Evolutionary conservation across 2,888 invertebrate species (phyloP).

Genomic region (Salticus scenicus): DNA sequence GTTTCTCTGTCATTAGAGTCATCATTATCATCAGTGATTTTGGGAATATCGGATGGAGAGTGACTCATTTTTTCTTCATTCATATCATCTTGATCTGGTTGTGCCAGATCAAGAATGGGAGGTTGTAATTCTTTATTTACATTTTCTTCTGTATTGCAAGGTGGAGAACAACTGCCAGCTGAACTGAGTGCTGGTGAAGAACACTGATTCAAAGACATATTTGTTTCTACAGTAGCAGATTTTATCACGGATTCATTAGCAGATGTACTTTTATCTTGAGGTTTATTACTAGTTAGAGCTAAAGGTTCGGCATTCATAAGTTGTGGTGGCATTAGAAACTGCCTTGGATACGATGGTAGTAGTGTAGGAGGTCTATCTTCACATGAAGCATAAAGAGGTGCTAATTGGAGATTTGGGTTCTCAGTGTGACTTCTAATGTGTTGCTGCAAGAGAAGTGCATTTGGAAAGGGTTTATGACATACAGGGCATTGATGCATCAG

Average conservation of each 20-base stretch:
- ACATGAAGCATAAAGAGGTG: conserved; percentile 78
- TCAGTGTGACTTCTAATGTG: conserved; percentile 94
- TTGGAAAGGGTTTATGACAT: conserved; percentile 97
- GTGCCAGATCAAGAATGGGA: conserved; percentile 26
- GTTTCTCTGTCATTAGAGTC: neutral
- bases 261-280: conserved; percentile 11
- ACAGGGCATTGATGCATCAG: conserved; percentile 95
- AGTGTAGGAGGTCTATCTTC: conserved; percentile 84
- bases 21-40: conserved; percentile 21
- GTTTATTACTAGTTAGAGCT: conserved; percentile 37
- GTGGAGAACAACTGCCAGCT: conserved; percentile 45
- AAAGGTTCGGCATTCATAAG: conserved; percentile 54
- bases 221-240: conserved; percentile 38
- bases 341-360: conserved; percentile 54
- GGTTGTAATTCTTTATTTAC: conserved; percentile 35
- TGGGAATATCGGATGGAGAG: conserved; percentile 14
- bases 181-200: conserved; percentile 36
- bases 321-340: conserved; percentile 40
- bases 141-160: conserved; percentile 36
- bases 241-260: conserved; percentile 53
- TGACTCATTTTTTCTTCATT: conserved; percentile 17
- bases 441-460: conserved; percentile 92
- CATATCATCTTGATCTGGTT: conserved; percentile 14
- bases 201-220: conserved; percentile 6
- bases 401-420: conserved; percentile 39